Percentiles rank a stretch among this genome's conserved stretches.
Conservation (phyloP, 2,888 invertebrate genomes). For the Brachyopa scutellaris region DNA sequence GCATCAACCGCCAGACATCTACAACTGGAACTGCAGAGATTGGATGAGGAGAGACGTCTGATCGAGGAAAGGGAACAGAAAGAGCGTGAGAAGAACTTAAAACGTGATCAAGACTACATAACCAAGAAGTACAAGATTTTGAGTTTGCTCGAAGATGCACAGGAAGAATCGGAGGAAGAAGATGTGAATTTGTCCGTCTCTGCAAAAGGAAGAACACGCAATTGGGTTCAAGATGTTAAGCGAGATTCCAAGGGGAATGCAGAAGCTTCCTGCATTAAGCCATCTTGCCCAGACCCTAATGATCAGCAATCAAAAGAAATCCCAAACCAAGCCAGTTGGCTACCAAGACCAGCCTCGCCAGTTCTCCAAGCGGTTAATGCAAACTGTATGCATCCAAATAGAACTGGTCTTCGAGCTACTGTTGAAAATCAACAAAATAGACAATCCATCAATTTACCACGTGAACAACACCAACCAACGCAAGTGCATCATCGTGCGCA, state of each 20-base stretch:
- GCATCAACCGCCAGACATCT: not conserved
- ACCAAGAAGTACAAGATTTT: conserved; percentile 25
- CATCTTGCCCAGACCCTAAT: not conserved
- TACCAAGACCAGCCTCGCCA: too few species aligned
- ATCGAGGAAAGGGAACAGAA: too few species aligned
- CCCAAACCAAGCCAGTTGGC: not conserved
- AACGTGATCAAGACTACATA: conserved; percentile 12
- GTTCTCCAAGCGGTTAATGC: too few species aligned
- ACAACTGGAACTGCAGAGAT: too few species aligned
- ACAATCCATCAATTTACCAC: not conserved
- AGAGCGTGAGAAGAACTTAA: too few species aligned
- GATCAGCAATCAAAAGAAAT: not conserved
- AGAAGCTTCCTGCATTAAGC: not conserved
- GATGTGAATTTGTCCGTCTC: not conserved
- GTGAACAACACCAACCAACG: too few species aligned
- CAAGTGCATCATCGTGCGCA: not conserved
- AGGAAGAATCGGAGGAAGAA: not conserved
- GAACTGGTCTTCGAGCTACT: not conserved
- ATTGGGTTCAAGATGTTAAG: not conserved
- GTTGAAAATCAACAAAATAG: not conserved
- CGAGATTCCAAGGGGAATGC: not conserved
- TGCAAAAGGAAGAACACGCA: not conserved
- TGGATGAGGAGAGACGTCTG: too few species aligned
- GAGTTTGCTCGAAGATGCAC: not conserved
- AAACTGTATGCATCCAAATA: too few species aligned